Percentiles rank a stretch among this genome's conserved stretches.
phyloP scores from a whole-genome alignment of 2,797 vertebrate genomes.

The Ctenochaetus hawaiiensis region DNA sequence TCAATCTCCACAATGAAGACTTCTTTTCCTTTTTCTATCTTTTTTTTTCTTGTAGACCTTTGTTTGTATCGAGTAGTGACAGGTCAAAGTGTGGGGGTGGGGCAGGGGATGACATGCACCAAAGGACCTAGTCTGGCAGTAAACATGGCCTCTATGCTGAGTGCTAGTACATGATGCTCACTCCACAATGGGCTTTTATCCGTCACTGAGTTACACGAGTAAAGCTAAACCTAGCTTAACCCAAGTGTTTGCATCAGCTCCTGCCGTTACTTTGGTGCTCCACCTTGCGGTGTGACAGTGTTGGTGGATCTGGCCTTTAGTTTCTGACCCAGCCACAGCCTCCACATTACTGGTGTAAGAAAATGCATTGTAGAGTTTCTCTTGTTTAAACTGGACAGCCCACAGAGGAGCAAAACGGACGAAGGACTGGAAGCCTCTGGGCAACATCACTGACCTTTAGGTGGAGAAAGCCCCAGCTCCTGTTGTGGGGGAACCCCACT shows the following conservation, averaged over 20 bases:
- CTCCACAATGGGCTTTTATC: too few relatives aligned
- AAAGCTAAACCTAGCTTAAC: too few relatives aligned
- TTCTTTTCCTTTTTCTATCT: background rate
- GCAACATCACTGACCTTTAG: slow-evolving; percentile 82
- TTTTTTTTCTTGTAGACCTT: too few relatives aligned
- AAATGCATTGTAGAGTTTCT: slow-evolving; percentile 22
- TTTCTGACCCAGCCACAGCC: slow-evolving; percentile 1
- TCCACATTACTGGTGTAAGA: slow-evolving; percentile 4
- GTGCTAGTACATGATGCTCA: too few relatives aligned
- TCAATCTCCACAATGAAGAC: background rate
- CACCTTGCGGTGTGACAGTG: background rate
- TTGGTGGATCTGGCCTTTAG: background rate
- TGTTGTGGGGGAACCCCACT: slow-evolving; percentile 76
- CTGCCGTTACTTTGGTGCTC: background rate
- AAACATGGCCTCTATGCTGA: too few relatives aligned
- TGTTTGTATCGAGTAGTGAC: too few relatives aligned
- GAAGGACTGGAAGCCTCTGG: slow-evolving; percentile 53
- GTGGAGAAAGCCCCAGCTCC: slow-evolving; percentile 77
- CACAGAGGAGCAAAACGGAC: slow-evolving; percentile 21
- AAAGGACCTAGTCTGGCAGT: too few relatives aligned
- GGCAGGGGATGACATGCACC: too few relatives aligned
- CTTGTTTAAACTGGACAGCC: slow-evolving; percentile 21
- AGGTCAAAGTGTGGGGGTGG: too few relatives aligned
- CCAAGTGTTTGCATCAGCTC: background rate
- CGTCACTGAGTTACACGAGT: too few relatives aligned